phyloP scores from a whole-genome alignment of 2,888 invertebrate species.

The Phytoseiulus persimilis region DNA sequence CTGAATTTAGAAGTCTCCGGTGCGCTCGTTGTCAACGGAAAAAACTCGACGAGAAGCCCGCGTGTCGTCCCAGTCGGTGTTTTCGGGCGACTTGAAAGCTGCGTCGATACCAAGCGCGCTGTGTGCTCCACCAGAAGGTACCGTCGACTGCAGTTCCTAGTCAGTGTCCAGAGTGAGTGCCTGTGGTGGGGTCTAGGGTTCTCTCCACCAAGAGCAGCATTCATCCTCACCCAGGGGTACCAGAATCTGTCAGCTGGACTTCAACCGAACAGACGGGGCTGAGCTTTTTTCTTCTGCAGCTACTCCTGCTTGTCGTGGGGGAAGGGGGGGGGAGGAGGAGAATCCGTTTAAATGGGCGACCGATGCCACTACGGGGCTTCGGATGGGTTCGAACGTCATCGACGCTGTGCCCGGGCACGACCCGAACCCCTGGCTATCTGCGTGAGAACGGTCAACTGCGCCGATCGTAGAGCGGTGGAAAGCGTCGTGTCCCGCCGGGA shows the following conservation, averaged over 20 bases:
- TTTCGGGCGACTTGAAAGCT: neutral
- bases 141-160: neutral
- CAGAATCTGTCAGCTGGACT: neutral
- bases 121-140: neutral
- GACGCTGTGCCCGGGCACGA: neutral
- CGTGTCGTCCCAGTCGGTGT: too few species aligned
- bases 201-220: neutral
- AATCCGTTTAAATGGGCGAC: slow-evolving; percentile 5
- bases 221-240: slow-evolving; percentile 5
- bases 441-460: too few species aligned
- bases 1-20: neutral
- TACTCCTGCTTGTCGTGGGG: neutral
- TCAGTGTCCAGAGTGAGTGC: neutral
- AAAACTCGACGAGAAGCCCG: too few species aligned
- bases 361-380: neutral
- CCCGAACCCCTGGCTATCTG: too few species aligned
- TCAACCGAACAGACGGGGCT: neutral
- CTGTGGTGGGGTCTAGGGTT: neutral
- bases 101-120: neutral
- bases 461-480: too few species aligned
- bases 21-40: too few species aligned
- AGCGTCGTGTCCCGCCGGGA: too few species aligned
- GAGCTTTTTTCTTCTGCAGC: neutral
- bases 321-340: too few species aligned
- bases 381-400: neutral